These are phyloP conservation scores for Eupristina koningsbergeri DNA, from an alignment of 1,140 invertebrate genomes.

Conservation along the genomic window DNA sequence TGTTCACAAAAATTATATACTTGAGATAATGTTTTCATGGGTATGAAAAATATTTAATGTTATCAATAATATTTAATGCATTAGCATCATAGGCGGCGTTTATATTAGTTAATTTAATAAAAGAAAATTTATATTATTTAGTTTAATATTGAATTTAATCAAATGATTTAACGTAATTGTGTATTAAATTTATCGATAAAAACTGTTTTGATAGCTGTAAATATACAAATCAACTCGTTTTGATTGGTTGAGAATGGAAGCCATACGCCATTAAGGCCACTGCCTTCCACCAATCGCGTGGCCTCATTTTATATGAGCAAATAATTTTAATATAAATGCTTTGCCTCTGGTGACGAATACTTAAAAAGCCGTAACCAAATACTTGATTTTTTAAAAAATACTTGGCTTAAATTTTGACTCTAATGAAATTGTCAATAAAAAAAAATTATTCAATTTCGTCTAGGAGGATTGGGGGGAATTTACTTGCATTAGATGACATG, in stretches of 20 bases:
- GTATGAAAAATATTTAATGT: too few relatives aligned
- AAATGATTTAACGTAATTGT: too few relatives aligned
- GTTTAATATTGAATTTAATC: too few relatives aligned
- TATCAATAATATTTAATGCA: too few relatives aligned
- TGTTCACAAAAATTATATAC: too few relatives aligned
- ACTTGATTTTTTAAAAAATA: background rate
- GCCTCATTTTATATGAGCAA: background rate
- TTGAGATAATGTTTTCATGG: too few relatives aligned
- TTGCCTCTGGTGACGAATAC: background rate
- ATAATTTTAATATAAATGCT: conserved; percentile 17
- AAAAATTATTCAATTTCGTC: too few relatives aligned
- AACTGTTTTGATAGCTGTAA: background rate
- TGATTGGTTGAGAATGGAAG: conserved; percentile 14
- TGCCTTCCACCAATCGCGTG: background rate
- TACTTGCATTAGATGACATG: background rate
- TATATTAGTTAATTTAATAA: too few relatives aligned
- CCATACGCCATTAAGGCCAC: background rate
- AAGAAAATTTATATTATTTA: too few relatives aligned
- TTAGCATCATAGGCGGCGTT: too few relatives aligned
- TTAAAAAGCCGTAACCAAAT: background rate
- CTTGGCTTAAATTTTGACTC: background rate
- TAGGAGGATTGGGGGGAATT: background rate
- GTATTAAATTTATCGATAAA: background rate
- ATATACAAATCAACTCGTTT: background rate
- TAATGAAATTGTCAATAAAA: too few relatives aligned